Base-by-base conservation (phyloP, 2,888 invertebrate species). In the Neoitamus cyanurus region DNA sequence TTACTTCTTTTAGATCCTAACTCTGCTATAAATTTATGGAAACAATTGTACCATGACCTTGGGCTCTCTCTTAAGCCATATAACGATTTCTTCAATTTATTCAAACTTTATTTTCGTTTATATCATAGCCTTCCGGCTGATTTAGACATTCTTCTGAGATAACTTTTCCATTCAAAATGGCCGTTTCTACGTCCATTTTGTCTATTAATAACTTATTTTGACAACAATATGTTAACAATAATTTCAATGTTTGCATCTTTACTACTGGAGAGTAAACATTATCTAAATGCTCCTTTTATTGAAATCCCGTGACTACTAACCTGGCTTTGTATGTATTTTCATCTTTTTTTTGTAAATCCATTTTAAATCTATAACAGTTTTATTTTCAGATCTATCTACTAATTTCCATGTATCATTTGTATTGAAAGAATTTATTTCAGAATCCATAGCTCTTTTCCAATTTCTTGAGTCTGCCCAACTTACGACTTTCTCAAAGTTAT, bases 381-480 rank as follows among this genome's bases (percentile, higher is more conserved):
- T 87, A 84, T 87, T 86, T 86, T 87, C 84, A 70, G 88, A 89
- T 46, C 80, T 86, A 4, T 87, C 86, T 69, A 88, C 88, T 84
- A 89, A n/a, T 86, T 86, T 83, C 89, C 89, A 89, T 28, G 88
- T 89, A 36, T 88, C 86, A 84, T 89, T 89, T 86, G 88, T 87
- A 46, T 85, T 88, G 7, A 72, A 13, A 72, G 13, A n/a, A 48
- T 87, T 85, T 34, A 89, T 88, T 87, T 89, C 89, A 1, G 72
- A 36, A 15, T 88, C 85, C 88, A 89, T 89, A 11, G 89, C 89
- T 15, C 15, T 73, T 86, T 88, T 84, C 88, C 84, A 84, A 86
- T 88, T 77, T 48, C 86, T 86, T 84, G 4, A 3, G 9, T 72
- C 34, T 3, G 11, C 5, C 9, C 13, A 34, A 13, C 13, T 20